A percentile compares a stretch with the other conserved stretches of the same genome.
These are phyloP conservation scores for Gnathonemus longibarbis DNA, from an alignment of 2,113 vertebrate species.

Conservation along the genomic window DNA sequence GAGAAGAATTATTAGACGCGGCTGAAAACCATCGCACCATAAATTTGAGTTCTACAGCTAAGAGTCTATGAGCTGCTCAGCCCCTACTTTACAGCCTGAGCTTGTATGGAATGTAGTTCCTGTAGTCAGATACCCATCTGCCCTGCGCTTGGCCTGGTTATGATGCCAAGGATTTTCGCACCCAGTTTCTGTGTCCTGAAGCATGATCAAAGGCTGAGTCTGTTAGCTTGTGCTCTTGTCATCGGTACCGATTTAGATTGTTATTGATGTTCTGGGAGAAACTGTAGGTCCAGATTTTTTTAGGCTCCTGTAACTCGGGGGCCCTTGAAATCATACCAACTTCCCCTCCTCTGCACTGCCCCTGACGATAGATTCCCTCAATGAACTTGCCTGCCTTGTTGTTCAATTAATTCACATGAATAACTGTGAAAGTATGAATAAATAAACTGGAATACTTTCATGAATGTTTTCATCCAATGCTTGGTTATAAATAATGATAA, in stretches of 20 bases:
- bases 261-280: not conserved
- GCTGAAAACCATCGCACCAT: not conserved
- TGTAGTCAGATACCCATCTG: not conserved
- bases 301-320: not conserved
- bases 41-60: not conserved
- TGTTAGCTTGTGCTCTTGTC: not conserved
- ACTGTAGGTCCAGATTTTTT: not conserved
- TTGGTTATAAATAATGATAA: not conserved
- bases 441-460: not conserved
- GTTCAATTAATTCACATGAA: not conserved
- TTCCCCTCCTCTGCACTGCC: not conserved
- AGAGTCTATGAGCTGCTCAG: not conserved
- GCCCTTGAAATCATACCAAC: not conserved
- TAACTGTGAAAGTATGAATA: not conserved
- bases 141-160: not conserved
- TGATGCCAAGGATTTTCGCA: not conserved
- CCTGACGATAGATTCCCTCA: not conserved
- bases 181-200: not conserved
- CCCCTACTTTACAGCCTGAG: not conserved
- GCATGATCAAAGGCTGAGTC: not conserved
- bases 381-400: not conserved
- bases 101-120: not conserved
- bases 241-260: not conserved
- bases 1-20: not conserved
- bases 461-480: not conserved